These are phyloP conservation scores for Corbicula japonica DNA, from an alignment of 2,888 invertebrate genomes.

Conservation along the genomic window DNA sequence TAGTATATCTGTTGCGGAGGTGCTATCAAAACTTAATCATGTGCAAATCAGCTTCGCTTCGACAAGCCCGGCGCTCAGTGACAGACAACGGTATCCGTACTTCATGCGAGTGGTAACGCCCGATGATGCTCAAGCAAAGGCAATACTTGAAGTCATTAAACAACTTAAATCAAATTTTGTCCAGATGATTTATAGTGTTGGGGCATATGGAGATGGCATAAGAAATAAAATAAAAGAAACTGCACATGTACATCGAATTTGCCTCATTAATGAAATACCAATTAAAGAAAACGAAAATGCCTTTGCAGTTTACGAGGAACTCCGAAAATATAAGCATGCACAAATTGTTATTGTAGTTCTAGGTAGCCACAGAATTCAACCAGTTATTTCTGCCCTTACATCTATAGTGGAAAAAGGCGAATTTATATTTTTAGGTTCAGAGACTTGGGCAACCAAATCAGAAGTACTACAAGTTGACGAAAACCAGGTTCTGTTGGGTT, in stretches of 20 bases:
- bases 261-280: slow-evolving; percentile 49
- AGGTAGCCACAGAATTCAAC: slow-evolving; percentile 36
- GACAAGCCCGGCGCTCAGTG: slow-evolving; percentile 35
- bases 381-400: slow-evolving; percentile 20
- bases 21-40: slow-evolving; percentile 25
- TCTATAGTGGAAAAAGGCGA: slow-evolving; percentile 41
- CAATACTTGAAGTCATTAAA: slow-evolving; percentile 40
- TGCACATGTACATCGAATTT: slow-evolving; percentile 37
- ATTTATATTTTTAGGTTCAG: slow-evolving; percentile 67
- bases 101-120: slow-evolving; percentile 50
- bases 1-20: slow-evolving; percentile 47
- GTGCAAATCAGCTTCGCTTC: slow-evolving; percentile 38
- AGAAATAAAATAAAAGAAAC: slow-evolving; percentile 20
- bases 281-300: slow-evolving; percentile 26
- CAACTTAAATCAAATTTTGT: slow-evolving; percentile 47
- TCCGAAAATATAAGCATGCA: slow-evolving; percentile 50
- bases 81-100: slow-evolving; percentile 35
- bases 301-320: slow-evolving; percentile 25
- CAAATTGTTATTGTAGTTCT: slow-evolving; percentile 62
- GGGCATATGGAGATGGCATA: slow-evolving; percentile 62
- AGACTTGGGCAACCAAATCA: slow-evolving; percentile 48
- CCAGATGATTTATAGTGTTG: slow-evolving; percentile 65
- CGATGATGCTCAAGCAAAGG: slow-evolving; percentile 46
- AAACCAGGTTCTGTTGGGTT: slow-evolving; percentile 44
- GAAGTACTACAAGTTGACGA: slow-evolving; percentile 27